These are phyloP conservation scores for Zonitis immaculata DNA, from an alignment of 2,888 invertebrate genomes.

Conservation along the genomic window DNA sequence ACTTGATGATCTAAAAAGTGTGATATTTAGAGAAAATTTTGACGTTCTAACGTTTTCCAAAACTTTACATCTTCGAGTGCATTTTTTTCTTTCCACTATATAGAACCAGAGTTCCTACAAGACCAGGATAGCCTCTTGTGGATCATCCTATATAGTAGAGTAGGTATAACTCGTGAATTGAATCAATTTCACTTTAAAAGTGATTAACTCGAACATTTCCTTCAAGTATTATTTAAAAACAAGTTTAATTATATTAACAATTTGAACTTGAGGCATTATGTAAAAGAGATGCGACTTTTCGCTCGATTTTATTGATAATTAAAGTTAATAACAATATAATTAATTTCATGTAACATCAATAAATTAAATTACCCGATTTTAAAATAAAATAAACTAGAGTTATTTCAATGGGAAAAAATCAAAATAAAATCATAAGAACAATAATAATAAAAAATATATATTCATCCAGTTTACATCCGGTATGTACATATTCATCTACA, in stretches of 20 bases:
- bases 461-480: slow-evolving; percentile 11
- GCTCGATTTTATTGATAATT: background rate
- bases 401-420: background rate
- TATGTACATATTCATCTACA: background rate
- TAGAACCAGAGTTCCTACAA: too few species aligned
- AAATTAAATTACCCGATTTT: background rate
- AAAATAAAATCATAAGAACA: slow-evolving; percentile 4
- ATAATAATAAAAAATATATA: too few species aligned
- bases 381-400: background rate
- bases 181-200: background rate
- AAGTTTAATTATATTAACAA: background rate
- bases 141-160: too few species aligned
- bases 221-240: background rate
- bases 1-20: too few species aligned
- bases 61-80: too few species aligned
- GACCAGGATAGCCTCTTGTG: too few species aligned
- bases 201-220: background rate
- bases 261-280: background rate
- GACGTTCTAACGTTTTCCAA: too few species aligned
- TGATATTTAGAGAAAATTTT: too few species aligned
- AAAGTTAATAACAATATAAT: background rate
- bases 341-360: background rate
- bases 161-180: too few species aligned
- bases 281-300: background rate
- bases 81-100: too few species aligned